Conservation (phyloP, 2,888 invertebrate species). For the Lithophane ornitopus region DNA sequence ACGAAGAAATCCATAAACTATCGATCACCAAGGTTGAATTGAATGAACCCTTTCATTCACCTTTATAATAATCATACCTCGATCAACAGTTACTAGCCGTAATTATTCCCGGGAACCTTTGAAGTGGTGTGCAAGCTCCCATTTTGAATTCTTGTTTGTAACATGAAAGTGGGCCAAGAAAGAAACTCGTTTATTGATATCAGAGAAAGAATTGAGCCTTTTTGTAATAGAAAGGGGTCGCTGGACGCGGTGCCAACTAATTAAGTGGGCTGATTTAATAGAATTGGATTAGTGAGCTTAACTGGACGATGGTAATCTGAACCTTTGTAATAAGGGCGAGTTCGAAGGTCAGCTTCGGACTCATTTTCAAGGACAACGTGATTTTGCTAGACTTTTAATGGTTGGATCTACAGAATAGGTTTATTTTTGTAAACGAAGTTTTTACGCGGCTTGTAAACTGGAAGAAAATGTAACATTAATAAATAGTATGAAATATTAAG, state of each 20-base stretch:
- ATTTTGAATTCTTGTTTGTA: constrained; percentile 10
- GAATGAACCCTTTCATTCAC: background rate
- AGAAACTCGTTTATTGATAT: constrained; percentile 31
- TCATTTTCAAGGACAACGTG: constrained; percentile 1
- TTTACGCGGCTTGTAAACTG: too few species aligned
- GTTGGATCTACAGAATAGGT: background rate
- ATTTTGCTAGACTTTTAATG: background rate
- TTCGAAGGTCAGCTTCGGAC: background rate
- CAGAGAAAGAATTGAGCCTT: constrained; percentile 17
- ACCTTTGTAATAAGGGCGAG: constrained; percentile 20
- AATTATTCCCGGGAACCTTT: constrained; percentile 15
- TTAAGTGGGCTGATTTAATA: constrained; percentile 54
- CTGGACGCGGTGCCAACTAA: constrained; percentile 40
- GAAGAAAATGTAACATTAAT: too few species aligned
- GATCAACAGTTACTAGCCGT: background rate
- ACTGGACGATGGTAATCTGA: constrained; percentile 19
- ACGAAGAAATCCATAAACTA: background rate
- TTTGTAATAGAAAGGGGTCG: constrained; percentile 31
- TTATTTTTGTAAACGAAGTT: background rate
- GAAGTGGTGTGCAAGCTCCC: constrained; percentile 19
- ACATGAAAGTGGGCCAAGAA: constrained; percentile 19
- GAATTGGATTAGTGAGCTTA: constrained; percentile 36
- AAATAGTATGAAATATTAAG: background rate
- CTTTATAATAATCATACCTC: background rate
- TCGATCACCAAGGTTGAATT: background rate